Evolutionary conservation across 2,888 invertebrate species (phyloP), one percentile per base, ranked within the genome.

Genomic region (Ennomos erosarius): DNA sequence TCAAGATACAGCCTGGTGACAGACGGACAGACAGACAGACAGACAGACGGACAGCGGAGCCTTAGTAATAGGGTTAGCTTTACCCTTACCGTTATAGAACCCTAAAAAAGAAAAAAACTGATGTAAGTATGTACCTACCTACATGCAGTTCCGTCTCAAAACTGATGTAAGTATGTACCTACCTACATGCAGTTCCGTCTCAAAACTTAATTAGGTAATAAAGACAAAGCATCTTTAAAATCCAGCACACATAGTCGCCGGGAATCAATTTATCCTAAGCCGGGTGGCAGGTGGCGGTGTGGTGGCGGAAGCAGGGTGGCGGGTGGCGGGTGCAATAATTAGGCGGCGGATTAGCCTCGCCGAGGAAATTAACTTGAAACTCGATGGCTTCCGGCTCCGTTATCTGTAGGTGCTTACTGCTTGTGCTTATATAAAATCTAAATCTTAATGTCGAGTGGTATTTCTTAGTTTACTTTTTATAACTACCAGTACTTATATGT

Each of bases 321-420:
- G 55, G 40, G 51, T 50, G 49, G 55, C 60, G 69, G 73, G 69
- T 68, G 84, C 79, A 82, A 82, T 88, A 89, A 89, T 88, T 87
- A 89, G 87, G 77, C 79, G 75, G 76, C 70, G 87, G 88, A 88
- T 89, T 88, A 88, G 83, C 79, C 78, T 78, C 80, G 73, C 73
- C 80, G 79, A 78, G 80, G 67, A 84, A 86, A 90, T 90, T 87
- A 88, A 86, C 85, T 87, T 81, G 83, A 85, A 84, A 81, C 81
- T 78, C 70, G 76, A 81, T 78, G 75, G 76, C 75, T 75, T 72
- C 75, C 68, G 53, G 56, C 38, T 39, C 40, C 39, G 36, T 39
- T 36, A 44, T 16, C 47, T 55, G 9, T 58, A 16, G 16, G 11
- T 48, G 34, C 50, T 16, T 42, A 52, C 26, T 26, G 26, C 26